Base-by-base conservation (phyloP, 2,113 vertebrate species). In the Strigops habroptila region DNA sequence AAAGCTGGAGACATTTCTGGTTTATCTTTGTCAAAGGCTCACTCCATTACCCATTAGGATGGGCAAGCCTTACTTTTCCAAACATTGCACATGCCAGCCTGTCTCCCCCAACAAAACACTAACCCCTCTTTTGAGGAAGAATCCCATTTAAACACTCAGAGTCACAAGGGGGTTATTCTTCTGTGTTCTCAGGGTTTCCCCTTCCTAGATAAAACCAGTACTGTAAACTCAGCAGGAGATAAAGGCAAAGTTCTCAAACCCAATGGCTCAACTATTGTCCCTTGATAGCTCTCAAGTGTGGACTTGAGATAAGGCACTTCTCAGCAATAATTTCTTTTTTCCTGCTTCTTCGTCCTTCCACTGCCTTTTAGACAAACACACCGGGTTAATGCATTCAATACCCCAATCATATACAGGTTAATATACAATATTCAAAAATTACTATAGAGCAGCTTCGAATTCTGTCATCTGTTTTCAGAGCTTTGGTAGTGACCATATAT, bases 141-240 rank as follows among this genome's bases (percentile, higher is more conserved):
- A 70, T 74, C 41, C 78, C 67, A 25, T 81, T 89, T 70, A 60
- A 53, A 46, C 71, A 64, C 25, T 14, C 69, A 28, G 62, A 83
- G 75, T 94, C 86, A 81, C 82, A 71, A 93, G 60, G 55, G 44
- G 31, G 48, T 55, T 84, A 62, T 71, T 95, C 64, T 94, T 96
- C 80, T 95, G 86, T 55, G 30, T 83, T 95, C 85, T 43, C 43
- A 78, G 82, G 76, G 64, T 57, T 96, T 90, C 86, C 30, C 76
- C 80, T 93, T 86, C 80, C 88, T 39, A 88, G 95, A 96, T 94
- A 96, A 97, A 91, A 65, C 80, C 82, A 35, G 51, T 64, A 41
- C 86, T 90, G 92, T 96, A 93, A 95, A 94, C 95, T 96, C 74
- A 91, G 86, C 82, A 84, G 57, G 82, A 96, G 82, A 96, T 94